These are phyloP conservation scores for Drosophila baimaii DNA, from an alignment of 1,140 invertebrate species.

Conservation along the genomic window DNA sequence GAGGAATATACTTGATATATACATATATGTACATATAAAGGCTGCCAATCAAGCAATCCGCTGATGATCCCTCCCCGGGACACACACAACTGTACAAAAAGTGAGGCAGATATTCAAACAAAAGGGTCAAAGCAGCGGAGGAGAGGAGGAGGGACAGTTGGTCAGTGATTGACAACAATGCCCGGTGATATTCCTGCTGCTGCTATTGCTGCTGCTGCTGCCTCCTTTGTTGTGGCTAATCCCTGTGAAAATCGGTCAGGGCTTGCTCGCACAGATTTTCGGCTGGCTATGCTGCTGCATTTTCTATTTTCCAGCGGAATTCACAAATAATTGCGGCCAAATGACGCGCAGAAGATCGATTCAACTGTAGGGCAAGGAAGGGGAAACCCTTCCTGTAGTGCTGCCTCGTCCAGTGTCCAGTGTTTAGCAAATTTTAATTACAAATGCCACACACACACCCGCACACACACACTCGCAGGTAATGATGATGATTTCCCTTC, in stretches of 20 bases:
- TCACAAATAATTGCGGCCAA: constrained; percentile 75
- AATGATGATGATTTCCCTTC: constrained; percentile 64
- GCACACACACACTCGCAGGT: constrained; percentile 38
- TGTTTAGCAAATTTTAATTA: constrained; percentile 56
- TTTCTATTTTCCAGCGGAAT: constrained; percentile 26
- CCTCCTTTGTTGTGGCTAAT: constrained; percentile 73
- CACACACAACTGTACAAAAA: constrained; percentile 61
- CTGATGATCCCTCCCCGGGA: background rate
- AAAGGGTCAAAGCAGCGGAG: constrained; percentile 63
- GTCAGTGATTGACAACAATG: constrained; percentile 65
- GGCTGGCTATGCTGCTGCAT: background rate
- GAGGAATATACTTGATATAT: background rate
- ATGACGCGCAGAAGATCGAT: constrained; percentile 63
- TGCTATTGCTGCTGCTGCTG: background rate
- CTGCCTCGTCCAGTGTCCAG: constrained; percentile 1
- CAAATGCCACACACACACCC: constrained; percentile 67
- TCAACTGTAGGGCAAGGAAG: too few relatives aligned
- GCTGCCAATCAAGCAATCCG: constrained; percentile 5
- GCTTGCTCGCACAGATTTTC: constrained; percentile 19
- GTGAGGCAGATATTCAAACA: too few relatives aligned
- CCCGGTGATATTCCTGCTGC: constrained; percentile 29
- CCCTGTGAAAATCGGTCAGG: constrained; percentile 79
- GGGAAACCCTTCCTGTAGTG: constrained; percentile 17
- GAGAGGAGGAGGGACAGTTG: constrained; percentile 43
- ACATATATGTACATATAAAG: background rate